Evolutionary conservation across 2,113 vertebrate genomes (phyloP), one percentile per base, ranked within the genome.

Genomic region (Petrocephalus zakoni): DNA sequence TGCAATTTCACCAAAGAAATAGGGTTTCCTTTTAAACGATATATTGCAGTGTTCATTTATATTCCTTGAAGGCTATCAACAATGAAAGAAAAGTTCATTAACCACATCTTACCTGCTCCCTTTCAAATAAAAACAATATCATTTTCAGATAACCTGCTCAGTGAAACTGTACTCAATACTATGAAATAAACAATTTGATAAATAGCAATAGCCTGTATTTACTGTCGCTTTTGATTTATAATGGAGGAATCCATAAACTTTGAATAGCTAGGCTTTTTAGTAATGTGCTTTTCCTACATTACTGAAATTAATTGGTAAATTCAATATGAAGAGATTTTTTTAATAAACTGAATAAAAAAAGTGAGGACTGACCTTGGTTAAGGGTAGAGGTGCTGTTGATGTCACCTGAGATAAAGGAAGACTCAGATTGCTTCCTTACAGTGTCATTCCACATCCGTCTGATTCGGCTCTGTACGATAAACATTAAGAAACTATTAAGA

Each of bases 341-440:
- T 15, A 75, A 81, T 11, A 7, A 53, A 88, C 6, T 37, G 21
- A 49, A n/a, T 13, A 8, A 8, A 86, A 52, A 88, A 55, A 82
- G 58, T 0, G 61, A 88, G 87, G 93, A 99, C 97, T 99, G 97
- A 99, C 98, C 98, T 99, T 99, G 98, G 96, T 99, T 99, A 97
- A 99, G 98, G 93, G 98, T 99, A 95, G 98, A 99, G 96, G 98
- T 99, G 96, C 98, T 99, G 97, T 99, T 99, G 97, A 99, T 99
- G 97, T 99, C 98, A 98, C 98, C 98, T 98, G 98, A 99, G 97
- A 99, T 99, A 97, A 99, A 99, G 95, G 98, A 99, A n/a, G 98
- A 99, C 96, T 99, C 98, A 64, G 98, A 98, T 92, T 99, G 98
- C 95, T 99, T 99, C 96, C 98, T 97, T 95, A 99, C 98, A 95